A percentile compares a stretch with the other conserved stretches of the same genome.
These are phyloP conservation scores for Pitta sordida DNA, from an alignment of 2,113 vertebrate species.

Conservation along the genomic window DNA sequence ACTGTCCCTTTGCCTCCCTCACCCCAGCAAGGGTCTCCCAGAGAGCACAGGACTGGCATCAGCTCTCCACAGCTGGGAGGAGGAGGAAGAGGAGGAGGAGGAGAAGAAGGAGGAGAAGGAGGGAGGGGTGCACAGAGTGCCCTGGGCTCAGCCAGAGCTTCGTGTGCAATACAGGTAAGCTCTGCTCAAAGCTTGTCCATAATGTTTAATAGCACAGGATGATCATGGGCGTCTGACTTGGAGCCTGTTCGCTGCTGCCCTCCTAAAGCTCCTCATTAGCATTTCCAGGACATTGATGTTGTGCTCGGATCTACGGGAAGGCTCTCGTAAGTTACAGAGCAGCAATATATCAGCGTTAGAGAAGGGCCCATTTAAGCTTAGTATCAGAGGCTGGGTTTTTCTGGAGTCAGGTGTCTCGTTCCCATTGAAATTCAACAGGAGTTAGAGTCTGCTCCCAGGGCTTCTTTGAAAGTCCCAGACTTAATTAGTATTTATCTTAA, in stretches of 20 bases:
- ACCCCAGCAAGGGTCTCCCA: background rate
- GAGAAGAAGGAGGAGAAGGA: background rate
- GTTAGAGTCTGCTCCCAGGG: constrained; percentile 52
- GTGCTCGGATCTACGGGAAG: constrained; percentile 38
- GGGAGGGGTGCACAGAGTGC: background rate
- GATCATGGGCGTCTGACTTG: background rate
- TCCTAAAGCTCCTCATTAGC: constrained; percentile 51
- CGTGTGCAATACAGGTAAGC: fast-evolving
- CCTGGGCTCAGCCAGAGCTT: background rate
- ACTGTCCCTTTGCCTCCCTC: fast-evolving
- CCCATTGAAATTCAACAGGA: constrained; percentile 63
- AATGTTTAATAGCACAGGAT: constrained; percentile 9
- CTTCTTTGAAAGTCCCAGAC: constrained; percentile 63
- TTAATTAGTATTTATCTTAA: constrained; percentile 68
- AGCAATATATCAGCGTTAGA: constrained; percentile 30
- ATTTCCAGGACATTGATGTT: constrained; percentile 51
- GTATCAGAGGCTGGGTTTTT: constrained; percentile 18
- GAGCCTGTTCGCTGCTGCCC: background rate
- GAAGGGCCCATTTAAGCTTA: constrained; percentile 37
- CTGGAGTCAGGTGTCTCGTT: constrained; percentile 35
- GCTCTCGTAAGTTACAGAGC: background rate
- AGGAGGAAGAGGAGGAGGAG: background rate
- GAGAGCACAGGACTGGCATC: background rate
- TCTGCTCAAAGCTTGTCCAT: background rate
- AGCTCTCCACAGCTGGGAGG: background rate